phyloP scores from a whole-genome alignment of 2,113 vertebrate species.

The Phylloscopus whistleri region DNA sequence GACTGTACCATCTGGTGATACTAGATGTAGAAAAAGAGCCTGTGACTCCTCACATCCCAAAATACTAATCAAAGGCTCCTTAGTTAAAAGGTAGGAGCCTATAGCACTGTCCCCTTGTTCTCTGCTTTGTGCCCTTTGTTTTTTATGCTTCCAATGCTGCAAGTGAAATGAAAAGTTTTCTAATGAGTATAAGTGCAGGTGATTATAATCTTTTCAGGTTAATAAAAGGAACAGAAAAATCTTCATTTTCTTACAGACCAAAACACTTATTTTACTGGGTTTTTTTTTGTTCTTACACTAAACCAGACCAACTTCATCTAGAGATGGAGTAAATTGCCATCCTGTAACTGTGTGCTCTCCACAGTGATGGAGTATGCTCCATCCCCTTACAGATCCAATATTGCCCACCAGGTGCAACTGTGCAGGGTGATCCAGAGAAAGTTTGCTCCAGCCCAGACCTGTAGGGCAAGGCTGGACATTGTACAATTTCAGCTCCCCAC shows the following conservation, averaged over 20 bases:
- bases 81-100: background rate
- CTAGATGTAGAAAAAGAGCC: background rate
- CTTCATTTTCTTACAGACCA: background rate
- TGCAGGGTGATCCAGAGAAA: background rate
- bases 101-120: background rate
- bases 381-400: background rate
- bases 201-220: background rate
- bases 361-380: background rate
- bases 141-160: background rate
- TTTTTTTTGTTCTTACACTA: background rate
- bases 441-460: background rate
- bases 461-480: background rate
- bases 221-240: background rate
- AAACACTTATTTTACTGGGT: background rate
- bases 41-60: background rate
- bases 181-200: background rate
- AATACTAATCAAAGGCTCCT: background rate
- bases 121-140: background rate
- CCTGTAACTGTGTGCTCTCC: background rate
- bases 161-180: background rate
- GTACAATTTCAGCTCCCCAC: background rate
- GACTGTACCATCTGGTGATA: background rate
- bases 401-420: accelerated
- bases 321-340: background rate
- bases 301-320: background rate